Conservation (phyloP, 2,797 vertebrate genomes). For the Lepus oiostolus region DNA sequence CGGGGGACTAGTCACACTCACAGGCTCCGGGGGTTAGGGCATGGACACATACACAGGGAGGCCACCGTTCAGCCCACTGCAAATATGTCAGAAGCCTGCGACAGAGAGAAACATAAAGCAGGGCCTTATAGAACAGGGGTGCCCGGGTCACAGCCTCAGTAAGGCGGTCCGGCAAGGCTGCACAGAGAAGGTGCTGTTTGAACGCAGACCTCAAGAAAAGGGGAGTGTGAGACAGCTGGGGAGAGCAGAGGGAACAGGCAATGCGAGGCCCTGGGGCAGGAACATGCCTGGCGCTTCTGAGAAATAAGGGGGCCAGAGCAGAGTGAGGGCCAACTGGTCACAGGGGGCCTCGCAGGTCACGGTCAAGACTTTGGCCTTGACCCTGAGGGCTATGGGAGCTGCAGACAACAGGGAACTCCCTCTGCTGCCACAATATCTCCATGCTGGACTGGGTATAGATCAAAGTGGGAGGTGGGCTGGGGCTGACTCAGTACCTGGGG, state of each 20-base stretch:
- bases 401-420: neutral
- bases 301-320: neutral
- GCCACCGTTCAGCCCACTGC: neutral
- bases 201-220: neutral
- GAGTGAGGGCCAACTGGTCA: neutral
- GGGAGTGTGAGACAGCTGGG: neutral
- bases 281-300: neutral
- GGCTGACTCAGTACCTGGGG: neutral
- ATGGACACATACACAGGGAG: neutral
- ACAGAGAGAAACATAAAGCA: neutral
- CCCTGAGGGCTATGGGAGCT: neutral
- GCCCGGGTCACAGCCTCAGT: no score
- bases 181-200: neutral
- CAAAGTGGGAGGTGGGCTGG: neutral
- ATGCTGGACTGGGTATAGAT: neutral
- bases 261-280: conserved; percentile 3
- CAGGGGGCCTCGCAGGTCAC: neutral
- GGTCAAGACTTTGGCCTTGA: neutral
- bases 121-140: neutral
- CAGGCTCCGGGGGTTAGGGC: neutral
- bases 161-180: neutral
- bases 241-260: neutral
- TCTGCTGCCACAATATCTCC: neutral
- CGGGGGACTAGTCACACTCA: neutral
- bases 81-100: neutral